These are phyloP conservation scores for Oriolus oriolus DNA, from an alignment of 2,113 vertebrate genomes.

Conservation along the genomic window DNA sequence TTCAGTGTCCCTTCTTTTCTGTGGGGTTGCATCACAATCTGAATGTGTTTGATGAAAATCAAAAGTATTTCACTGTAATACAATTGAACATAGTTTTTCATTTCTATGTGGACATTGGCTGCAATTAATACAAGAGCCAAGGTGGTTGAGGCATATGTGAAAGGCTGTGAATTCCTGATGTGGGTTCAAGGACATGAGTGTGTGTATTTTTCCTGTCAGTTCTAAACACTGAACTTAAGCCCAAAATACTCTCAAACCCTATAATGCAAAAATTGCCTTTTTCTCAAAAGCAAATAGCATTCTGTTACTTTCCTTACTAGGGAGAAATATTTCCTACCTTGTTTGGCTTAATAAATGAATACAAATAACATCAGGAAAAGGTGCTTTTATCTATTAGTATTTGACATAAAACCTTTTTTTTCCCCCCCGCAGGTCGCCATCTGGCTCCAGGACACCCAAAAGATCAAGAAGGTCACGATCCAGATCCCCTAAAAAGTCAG, in stretches of 20 bases:
- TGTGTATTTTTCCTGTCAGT: background rate
- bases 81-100: background rate
- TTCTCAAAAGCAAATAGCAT: background rate
- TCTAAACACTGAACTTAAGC: background rate
- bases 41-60: background rate
- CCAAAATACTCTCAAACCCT: background rate
- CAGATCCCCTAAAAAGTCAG: conserved; percentile 93
- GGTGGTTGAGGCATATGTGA: background rate
- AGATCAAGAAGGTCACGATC: conserved; percentile 91
- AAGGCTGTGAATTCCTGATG: background rate
- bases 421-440: conserved; percentile 80
- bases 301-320: background rate
- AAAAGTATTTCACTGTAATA: background rate
- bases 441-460: conserved; percentile 94
- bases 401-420: background rate
- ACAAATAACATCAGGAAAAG: background rate
- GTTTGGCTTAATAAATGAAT: background rate
- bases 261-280: background rate
- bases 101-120: background rate
- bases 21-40: background rate
- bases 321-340: background rate
- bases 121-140: background rate
- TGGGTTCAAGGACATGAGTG: background rate
- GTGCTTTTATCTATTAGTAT: background rate
- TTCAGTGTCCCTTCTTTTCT: background rate